Conservation (phyloP, 2,888 invertebrate species). For the Mechanitis messenoides region DNA sequence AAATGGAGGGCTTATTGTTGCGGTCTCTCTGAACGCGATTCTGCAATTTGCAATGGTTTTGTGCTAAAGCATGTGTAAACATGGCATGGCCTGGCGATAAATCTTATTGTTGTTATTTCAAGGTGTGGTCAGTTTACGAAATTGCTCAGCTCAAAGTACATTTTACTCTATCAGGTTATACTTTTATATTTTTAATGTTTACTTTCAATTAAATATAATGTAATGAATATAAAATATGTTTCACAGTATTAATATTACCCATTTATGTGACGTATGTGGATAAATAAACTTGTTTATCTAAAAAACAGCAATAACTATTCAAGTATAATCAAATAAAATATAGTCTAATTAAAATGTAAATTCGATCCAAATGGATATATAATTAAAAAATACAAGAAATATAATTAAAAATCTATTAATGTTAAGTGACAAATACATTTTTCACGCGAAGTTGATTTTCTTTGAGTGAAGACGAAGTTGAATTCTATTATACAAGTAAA, state of each 20-base stretch:
- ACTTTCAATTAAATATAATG: no score
- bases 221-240: no score
- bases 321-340: no score
- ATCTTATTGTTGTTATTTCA: slow-evolving; percentile 6
- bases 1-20: slow-evolving; percentile 8
- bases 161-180: not conserved
- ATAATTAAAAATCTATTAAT: not conserved
- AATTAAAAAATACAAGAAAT: not conserved
- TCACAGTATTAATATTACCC: no score
- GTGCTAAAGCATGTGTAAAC: slow-evolving; percentile 6
- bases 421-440: not conserved
- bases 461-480: not conserved
- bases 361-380: not conserved
- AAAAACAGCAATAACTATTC: no score
- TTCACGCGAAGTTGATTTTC: slow-evolving; percentile 1
- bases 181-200: no score
- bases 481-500: not conserved
- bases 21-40: slow-evolving; percentile 6
- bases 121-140: slow-evolving; percentile 6
- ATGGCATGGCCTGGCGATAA: slow-evolving; percentile 3
- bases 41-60: slow-evolving; percentile 6
- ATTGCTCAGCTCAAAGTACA: not conserved
- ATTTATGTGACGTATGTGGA: no score
- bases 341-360: no score
- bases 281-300: no score